A percentile compares a stretch with the other conserved stretches of the same genome.
Evolutionary conservation across 2,888 invertebrate species (phyloP).

Genomic region (Blomia tropicalis): DNA sequence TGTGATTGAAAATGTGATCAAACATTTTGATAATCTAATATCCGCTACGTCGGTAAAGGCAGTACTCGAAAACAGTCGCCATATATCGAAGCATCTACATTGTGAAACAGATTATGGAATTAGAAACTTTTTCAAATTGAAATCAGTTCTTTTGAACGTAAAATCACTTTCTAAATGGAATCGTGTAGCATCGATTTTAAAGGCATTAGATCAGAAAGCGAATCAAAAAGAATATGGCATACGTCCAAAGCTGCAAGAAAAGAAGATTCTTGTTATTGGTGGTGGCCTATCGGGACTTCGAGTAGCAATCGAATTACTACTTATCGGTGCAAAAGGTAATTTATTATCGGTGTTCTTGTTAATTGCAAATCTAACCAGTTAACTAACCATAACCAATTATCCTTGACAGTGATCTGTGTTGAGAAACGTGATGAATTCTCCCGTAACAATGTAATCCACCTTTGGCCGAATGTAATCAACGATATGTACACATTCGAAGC

Average conservation of each 20-base stretch:
- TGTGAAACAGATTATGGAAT: not conserved
- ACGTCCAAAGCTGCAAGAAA: not conserved
- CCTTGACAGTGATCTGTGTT: slow-evolving; percentile 49
- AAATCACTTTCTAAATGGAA: slow-evolving; percentile 12
- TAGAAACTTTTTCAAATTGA: not conserved
- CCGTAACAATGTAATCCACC: slow-evolving; percentile 87
- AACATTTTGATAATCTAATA: slow-evolving; percentile 6
- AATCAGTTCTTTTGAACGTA: not conserved
- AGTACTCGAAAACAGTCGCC: not conserved
- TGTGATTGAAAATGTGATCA: slow-evolving; percentile 14
- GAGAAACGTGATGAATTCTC: slow-evolving; percentile 89
- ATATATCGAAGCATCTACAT: not conserved
- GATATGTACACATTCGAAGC: slow-evolving; percentile 83
- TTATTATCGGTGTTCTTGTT: too few relatives aligned
- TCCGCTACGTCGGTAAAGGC: not conserved
- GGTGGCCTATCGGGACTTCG: slow-evolving; percentile 89
- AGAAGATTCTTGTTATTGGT: slow-evolving; percentile 65
- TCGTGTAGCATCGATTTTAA: slow-evolving; percentile 7
- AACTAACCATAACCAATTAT: slow-evolving; percentile 5
- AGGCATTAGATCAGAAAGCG: not conserved
- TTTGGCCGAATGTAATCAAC: slow-evolving; percentile 96
- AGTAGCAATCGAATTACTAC: slow-evolving; percentile 84
- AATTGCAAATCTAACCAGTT: not conserved
- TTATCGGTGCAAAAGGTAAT: slow-evolving; percentile 60
- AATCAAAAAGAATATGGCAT: not conserved